Evolutionary conservation across 2,797 vertebrate species (phyloP), one percentile per base, ranked within the genome.

Genomic region (Myotis daubentonii): DNA sequence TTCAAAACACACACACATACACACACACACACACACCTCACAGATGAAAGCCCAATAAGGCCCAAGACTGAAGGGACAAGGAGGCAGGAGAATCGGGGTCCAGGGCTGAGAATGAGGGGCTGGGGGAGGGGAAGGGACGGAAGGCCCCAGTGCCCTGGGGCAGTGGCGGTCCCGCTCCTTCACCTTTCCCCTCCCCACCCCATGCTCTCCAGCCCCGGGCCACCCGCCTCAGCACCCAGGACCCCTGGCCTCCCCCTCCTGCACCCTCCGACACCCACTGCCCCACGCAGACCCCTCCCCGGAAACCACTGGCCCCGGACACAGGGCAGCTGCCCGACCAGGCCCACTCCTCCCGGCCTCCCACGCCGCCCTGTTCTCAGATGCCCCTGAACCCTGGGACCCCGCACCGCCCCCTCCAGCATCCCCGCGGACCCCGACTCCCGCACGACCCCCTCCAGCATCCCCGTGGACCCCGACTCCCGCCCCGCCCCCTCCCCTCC

Each of bases 121-220:
- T 4, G 70, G 11, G 57, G 12, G 57, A 60, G 11, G 57, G 57
- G 57, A 28, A 13, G 41, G 41, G 41, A 44, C 41, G 1, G 57
- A 72, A 51, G 65, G 65, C 25, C 51, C 23, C 51, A 16, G 23
- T 0, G 71, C 16, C 6, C 6, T 9, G 5, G 1, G 20, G 23
- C n/a, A 3, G 12, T 4, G 0, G 12, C 15, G 33, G 23, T 1
- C 8, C 57, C 1, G 12, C n/a, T 51, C 22, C 60, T 10, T 22
- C 20, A 7, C 49, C 28, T 38, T 16, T 33, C 13, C 53, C 65
- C 78, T 25, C 41, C 19, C 55, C 28, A 62, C 57, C 30, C 28
- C 2, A 9, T 10, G 51, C 15, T 33, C 60, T 30, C 10, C 8
- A 49, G 30, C 12, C 6, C n/a, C 0, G 8, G 25, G 22, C 30